Base-by-base conservation (phyloP, 2,113 vertebrate genomes). In the Harpagus bidentatus region DNA sequence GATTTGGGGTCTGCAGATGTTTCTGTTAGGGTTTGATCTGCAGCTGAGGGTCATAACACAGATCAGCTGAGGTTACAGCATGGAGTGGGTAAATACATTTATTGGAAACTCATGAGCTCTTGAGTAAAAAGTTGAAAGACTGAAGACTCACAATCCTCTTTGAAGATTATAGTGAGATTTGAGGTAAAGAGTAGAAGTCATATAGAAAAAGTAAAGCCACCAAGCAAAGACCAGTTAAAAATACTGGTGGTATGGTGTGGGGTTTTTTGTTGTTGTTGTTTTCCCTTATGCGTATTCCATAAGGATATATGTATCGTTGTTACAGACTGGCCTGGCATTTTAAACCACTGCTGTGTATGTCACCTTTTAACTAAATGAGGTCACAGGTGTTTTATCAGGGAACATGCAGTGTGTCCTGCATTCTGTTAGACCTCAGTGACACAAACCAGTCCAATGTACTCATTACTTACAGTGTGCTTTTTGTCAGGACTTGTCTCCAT, bases 381-480 rank as follows among this genome's bases (percentile, higher is more conserved):
- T 52, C 36, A 6, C 19, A 14, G 16, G 21, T 42, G 62, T 20
- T 29, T 10, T 38, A 6, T 3, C 11, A 15, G 72, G 11, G 31
- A 16, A 10, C 40, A 2, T 0, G 9, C 23, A 16, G 48, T 1
- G 22, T 8, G 6, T 23, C 63, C 83, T 20, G 22, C 6, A 0
- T 18, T 26, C 52, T 11, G 36, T 3, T 21, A 9, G 66, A 34
- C 74, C 56, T 50, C 15, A 14, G 34, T 19, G 63, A 25, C 45
- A 26, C 52, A 9, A 16, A 10, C 25, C 4, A 7, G 19, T 9
- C 45, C 53, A 0, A 1, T 1, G 29, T 10, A 1, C 19, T 56
- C 47, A 0, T 53, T 21, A 8, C 70, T 58, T 18, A 6, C 5
- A 19, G 58, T 7, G 2, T 58, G 3, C 40, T 43, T 50, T 25